These are phyloP conservation scores for Oligia latruncula DNA, from an alignment of 2,888 invertebrate genomes.

Conservation along the genomic window DNA sequence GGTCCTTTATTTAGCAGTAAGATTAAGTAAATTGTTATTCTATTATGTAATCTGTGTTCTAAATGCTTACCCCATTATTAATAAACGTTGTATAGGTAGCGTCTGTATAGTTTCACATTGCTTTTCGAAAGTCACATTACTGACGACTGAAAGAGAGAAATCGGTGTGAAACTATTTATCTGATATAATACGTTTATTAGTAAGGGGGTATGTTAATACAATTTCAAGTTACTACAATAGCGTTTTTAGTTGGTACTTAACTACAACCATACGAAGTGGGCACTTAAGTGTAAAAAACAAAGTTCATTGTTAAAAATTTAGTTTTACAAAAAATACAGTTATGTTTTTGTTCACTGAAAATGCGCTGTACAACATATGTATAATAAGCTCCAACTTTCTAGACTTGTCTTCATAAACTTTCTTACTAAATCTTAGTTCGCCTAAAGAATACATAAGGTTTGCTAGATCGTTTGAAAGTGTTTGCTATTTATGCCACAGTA, in stretches of 20 bases:
- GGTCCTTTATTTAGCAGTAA: neutral
- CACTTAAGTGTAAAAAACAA: neutral
- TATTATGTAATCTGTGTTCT: neutral
- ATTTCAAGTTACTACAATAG: neutral
- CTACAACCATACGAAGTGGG: neutral
- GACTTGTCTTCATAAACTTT: constrained; percentile 29
- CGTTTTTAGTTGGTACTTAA: too few species aligned
- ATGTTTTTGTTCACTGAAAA: constrained; percentile 18
- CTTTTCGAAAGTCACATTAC: too few species aligned
- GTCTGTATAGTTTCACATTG: too few species aligned
- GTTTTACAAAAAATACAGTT: neutral
- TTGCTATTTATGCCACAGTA: constrained; percentile 33
- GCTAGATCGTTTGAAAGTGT: constrained; percentile 26
- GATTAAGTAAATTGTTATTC: neutral
- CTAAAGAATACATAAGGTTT: constrained; percentile 15
- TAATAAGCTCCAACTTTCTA: constrained; percentile 22
- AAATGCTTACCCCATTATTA: neutral
- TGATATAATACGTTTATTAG: too few species aligned
- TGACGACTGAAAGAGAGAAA: too few species aligned
- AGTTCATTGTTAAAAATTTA: constrained; percentile 7
- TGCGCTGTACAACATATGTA: neutral
- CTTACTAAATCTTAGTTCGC: constrained; percentile 14
- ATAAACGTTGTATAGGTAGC: too few species aligned
- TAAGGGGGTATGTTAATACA: neutral
- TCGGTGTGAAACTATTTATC: too few species aligned